Conservation (phyloP, 2,797 vertebrate species). For the Heliangelus exortis region DNA sequence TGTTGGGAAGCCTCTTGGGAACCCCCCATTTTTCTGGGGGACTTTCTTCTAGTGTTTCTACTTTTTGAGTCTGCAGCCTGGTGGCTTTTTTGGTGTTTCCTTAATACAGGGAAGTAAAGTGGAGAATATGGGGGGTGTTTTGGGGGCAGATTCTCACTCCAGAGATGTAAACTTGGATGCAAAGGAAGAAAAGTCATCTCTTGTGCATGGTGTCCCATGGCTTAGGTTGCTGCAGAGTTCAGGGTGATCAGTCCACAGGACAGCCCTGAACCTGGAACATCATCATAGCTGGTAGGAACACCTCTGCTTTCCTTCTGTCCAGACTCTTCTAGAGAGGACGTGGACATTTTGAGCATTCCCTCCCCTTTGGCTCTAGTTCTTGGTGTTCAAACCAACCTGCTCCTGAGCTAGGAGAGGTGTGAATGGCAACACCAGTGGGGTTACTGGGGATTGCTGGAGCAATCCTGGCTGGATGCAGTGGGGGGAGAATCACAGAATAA, state of each 20-base stretch:
- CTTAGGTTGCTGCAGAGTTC: background rate
- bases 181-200: background rate
- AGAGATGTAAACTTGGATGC: background rate
- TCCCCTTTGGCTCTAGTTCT: background rate
- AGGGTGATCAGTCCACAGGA: background rate
- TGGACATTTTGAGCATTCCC: background rate
- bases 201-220: accelerated
- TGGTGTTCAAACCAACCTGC: background rate
- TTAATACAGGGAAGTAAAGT: background rate
- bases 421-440: background rate
- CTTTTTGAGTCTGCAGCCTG: background rate
- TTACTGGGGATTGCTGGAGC: background rate
- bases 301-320: background rate
- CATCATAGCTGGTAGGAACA: background rate
- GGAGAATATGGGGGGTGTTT: background rate
- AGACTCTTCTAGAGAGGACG: background rate
- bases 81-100: background rate
- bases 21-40: background rate
- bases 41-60: background rate
- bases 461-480: accelerated
- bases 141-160: background rate
- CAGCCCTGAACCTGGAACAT: background rate
- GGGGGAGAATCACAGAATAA: background rate
- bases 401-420: background rate
- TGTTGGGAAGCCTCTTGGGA: background rate